Evolutionary conservation across 2,797 vertebrate species (phyloP), one percentile per base, ranked within the genome.

Genomic region (Glyptemys insculpta): DNA sequence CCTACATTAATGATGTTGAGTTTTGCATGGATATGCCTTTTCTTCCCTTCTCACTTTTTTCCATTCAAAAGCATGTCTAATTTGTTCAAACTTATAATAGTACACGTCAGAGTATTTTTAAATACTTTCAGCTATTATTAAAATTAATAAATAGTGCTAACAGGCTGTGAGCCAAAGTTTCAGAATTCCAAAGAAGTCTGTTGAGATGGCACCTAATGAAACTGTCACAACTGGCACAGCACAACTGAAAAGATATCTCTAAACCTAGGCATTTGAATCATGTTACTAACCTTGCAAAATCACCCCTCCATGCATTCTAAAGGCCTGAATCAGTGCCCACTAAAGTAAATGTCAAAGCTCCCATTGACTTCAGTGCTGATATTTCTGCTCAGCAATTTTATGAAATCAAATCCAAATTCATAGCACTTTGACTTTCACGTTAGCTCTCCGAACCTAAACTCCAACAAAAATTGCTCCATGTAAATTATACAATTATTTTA

Each of bases 201-300:
- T 31, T 88, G 86, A 93, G 23, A 25, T 85, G 25, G 2, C 10
- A 88, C 81, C 5, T 87, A 95, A 87, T 68, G 9, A 90, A 54
- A 27, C 25, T 81, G 52, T 19, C 49, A 83, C 12, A 56, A 34
- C 6, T 31, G 76, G 12, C 27, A 34, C 0, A 0, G 0, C 0
- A 3, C 34, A 87, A 81, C n/a, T 88, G 59, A 6, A 81, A 79
- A 83, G 59, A 54, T 2, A 53, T 34, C 47, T 49, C 29, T 47
- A 27, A 49, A 78, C 12, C 14, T 4, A 95, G 2, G 29, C 47
- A 47, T 47, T 82, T 87, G 3, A 56, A 62, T 80, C 76, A 74
- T 72, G 19, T 87, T 62, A 83, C 2, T 81, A 87, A 16, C 84
- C 18, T 34, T 80, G 23, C n/a, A 89, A 80, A 94, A 90, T 21